phyloP scores from a whole-genome alignment of 2,888 invertebrate genomes.

The Sialis fuliginosa region DNA sequence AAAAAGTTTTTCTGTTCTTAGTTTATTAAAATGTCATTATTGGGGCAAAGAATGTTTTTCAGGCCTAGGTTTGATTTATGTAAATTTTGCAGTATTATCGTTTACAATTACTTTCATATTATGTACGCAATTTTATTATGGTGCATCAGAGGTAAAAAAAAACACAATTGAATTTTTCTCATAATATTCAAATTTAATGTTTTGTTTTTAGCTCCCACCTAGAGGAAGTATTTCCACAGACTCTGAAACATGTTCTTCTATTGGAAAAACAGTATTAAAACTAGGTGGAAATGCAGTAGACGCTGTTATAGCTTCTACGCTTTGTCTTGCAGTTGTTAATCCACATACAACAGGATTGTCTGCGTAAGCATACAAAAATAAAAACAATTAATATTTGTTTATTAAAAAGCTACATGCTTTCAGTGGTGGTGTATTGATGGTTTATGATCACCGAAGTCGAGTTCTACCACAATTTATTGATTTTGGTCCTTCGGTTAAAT shows the following conservation, averaged over 20 bases:
- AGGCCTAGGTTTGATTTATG: slow-evolving; percentile 46
- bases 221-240: slow-evolving; percentile 63
- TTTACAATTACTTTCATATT: slow-evolving; percentile 52
- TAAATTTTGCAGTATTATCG: slow-evolving; percentile 45
- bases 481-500: slow-evolving; percentile 26
- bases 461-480: slow-evolving; percentile 35
- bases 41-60: slow-evolving; percentile 23
- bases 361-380: slow-evolving; percentile 35
- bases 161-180: slow-evolving; percentile 3
- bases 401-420: slow-evolving; percentile 10
- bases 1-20: slow-evolving; percentile 15
- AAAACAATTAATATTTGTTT: not conserved
- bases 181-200: not conserved
- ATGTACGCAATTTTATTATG: slow-evolving; percentile 51
- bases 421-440: slow-evolving; percentile 56
- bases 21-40: slow-evolving; percentile 6
- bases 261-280: slow-evolving; percentile 48
- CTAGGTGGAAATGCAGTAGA: slow-evolving; percentile 60
- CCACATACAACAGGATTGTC: slow-evolving; percentile 60
- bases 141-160: slow-evolving; percentile 44
- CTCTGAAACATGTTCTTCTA: slow-evolving; percentile 47
- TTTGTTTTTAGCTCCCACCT: slow-evolving; percentile 36
- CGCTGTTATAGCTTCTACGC: slow-evolving; percentile 52
- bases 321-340: slow-evolving; percentile 56
- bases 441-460: slow-evolving; percentile 48